Percentiles rank a stretch among this genome's conserved stretches.
phyloP scores from a whole-genome alignment of 2,888 invertebrate genomes.

The Euclidia mi region DNA sequence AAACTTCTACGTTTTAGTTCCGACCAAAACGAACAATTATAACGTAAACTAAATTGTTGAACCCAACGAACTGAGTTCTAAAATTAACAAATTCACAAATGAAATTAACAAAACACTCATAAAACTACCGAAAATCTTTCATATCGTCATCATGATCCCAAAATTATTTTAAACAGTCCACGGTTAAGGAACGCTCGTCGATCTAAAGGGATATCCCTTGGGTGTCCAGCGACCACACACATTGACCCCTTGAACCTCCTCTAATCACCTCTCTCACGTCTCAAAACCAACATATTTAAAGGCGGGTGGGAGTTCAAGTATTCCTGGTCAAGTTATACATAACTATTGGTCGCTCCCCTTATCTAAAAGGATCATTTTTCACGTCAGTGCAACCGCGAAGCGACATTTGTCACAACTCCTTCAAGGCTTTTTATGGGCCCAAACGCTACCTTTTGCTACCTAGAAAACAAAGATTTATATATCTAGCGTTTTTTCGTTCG shows the following conservation, averaged over 20 bases:
- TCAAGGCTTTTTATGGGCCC: slow-evolving; percentile 77
- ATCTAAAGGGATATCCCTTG: slow-evolving; percentile 65
- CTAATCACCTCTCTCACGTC: slow-evolving; percentile 1
- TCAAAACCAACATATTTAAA: background rate
- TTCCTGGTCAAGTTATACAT: slow-evolving; percentile 70
- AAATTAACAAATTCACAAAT: slow-evolving; percentile 33
- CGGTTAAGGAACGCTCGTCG: slow-evolving; percentile 60
- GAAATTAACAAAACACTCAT: slow-evolving; percentile 26
- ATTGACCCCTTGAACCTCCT: slow-evolving; percentile 43
- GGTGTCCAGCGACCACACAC: slow-evolving; percentile 49
- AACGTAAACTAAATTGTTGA: slow-evolving; percentile 2
- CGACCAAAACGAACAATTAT: slow-evolving; percentile 12
- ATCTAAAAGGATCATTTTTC: slow-evolving; percentile 87
- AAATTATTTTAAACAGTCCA: slow-evolving; percentile 73
- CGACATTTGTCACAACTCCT: slow-evolving; percentile 84
- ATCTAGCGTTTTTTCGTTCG: slow-evolving; percentile 52
- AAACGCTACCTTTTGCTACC: slow-evolving; percentile 68
- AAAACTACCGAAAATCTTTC: slow-evolving; percentile 37
- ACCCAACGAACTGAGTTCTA: slow-evolving; percentile 10
- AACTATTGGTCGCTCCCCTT: slow-evolving; percentile 83
- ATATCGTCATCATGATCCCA: slow-evolving; percentile 50
- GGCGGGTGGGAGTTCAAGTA: slow-evolving; percentile 49
- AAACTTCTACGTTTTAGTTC: background rate
- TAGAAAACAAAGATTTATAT: slow-evolving; percentile 75
- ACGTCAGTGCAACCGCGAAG: slow-evolving; percentile 81